Base-by-base conservation (phyloP, 2,797 vertebrate species). In the Clarias pachynema region DNA sequence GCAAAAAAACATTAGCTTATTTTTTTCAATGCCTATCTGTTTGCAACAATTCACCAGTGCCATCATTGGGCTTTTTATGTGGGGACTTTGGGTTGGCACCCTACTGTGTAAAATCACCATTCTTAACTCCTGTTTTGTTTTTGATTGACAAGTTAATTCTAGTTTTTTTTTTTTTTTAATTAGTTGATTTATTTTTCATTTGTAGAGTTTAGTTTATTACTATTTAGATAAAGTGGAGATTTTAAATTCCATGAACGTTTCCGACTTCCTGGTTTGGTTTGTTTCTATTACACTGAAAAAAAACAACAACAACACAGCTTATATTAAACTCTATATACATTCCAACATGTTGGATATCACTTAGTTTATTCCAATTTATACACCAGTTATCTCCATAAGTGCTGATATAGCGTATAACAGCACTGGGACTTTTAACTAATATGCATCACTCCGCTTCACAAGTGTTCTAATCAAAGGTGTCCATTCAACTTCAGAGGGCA, bases 1-100 rank as follows among this genome's bases (percentile, higher is more conserved):
- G 81, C 81, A 86, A 74, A 86, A 70, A 86, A 49, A 70, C 84
- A 88, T 86, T 83, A 80, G 74, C 73, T 59, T 78, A 59, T 72
- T 86, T 81, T 88, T 87, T 29, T 83, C 57, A 83, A 86, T 83
- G 84, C 57, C 83, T 62, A 72, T 77, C 59, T 60, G 37, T 16
- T 56, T 87, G 68, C 81, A 85, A 65, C 69, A 26, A 49, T 73
- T 79, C 49, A 40, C 24, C 70, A 60, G 59, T 24, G 31, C 12
- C 62, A 49, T 86, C 86, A 75, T 62, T 65, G 37, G 31, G 29
- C 86, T 69, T 60, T 40, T 22, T 82, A 65, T 82, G 82, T 86
- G 63, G 72, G 78, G 78, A 66, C 60, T 20, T 3, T 69, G 34
- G 63, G 40, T 44, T 22, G 66, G 66, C 34, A n/a, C 59, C 16